Percentiles rank a stretch among this genome's conserved stretches.
phyloP scores from a whole-genome alignment of 2,888 invertebrate species.

The Epinotia bilunana region DNA sequence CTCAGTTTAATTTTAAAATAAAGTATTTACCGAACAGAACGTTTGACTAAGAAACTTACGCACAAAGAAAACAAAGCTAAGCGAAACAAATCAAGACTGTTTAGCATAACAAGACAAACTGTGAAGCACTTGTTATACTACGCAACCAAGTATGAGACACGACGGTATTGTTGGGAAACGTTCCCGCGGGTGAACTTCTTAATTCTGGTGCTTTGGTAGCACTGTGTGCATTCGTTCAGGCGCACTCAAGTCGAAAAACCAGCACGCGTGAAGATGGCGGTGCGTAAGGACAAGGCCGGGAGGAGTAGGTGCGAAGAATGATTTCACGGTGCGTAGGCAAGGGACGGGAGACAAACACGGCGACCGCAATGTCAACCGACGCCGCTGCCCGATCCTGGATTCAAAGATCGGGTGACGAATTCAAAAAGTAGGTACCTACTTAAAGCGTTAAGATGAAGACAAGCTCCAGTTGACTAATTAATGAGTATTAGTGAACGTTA shows the following conservation, averaged over 20 bases:
- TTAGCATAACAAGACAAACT: constrained; percentile 68
- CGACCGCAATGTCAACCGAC: constrained; percentile 44
- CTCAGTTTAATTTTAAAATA: constrained; percentile 33
- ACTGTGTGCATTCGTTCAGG: constrained; percentile 65
- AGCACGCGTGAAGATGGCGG: constrained; percentile 68
- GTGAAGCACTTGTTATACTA: constrained; percentile 64
- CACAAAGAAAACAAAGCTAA: constrained; percentile 59
- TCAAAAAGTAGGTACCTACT: constrained; percentile 15
- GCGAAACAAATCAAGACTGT: constrained; percentile 65
- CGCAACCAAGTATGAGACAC: constrained; percentile 57
- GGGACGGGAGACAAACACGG: constrained; percentile 48
- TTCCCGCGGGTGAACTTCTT: constrained; percentile 51
- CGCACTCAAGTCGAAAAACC: constrained; percentile 74
- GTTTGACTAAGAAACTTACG: constrained; percentile 39
- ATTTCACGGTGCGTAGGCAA: constrained; percentile 70
- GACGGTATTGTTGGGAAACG: constrained; percentile 49
- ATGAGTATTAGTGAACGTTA: constrained; percentile 34
- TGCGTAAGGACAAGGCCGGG: constrained; percentile 66
- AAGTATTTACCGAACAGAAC: constrained; percentile 18
- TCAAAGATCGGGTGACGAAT: constrained; percentile 30
- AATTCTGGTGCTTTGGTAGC: constrained; percentile 56
- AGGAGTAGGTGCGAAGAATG: constrained; percentile 69
- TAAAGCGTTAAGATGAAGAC: constrained; percentile 23
- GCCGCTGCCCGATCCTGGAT: constrained; percentile 9
- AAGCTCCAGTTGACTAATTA: constrained; percentile 40